Evolutionary conservation across 2,113 vertebrate genomes (phyloP), one percentile per base, ranked within the genome.

Genomic region (Esox niger): DNA sequence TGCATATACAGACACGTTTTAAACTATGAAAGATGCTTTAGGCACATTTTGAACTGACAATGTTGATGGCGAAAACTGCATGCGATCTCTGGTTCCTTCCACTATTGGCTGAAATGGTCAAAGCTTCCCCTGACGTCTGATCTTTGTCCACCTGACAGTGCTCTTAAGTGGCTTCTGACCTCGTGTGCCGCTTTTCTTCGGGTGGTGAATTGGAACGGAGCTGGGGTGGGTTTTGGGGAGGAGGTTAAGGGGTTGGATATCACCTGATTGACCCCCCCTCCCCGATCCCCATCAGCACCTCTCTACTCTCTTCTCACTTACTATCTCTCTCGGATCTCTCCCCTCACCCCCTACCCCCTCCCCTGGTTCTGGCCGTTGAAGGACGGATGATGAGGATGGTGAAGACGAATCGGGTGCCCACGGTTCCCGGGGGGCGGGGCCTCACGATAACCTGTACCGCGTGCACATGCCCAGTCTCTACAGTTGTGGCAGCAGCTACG

Each of bases 381-480:
- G 88, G 87, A 97, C 94, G 90, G 90, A 93, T 84, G 95, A 97
- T 60, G 97, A 98, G 77, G 95, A 98, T 2, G 94, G 92, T 60
- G 97, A 98, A 84, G 95, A 97, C 56, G 96, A 98, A 85, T 95
- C 94, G 73, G 83, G 93, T 0, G 93, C 93, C 58, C 89, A 85
- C 0, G 92, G 93, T 3, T 88, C 86, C 11, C 86, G 88, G 66
- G 95, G 91, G 0, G 91, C 92, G 66, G 95, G 91, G 0, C 92
- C 92, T 0, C 96, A 97, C 26, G 97, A 98, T 93, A 98, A 98
- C 90, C 94, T 99, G 80, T 99, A 99, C 92, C 94, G 96, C 49
- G 97, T 99, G 80, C 97, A 99, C 92, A 99, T 99, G 97, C 97
- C 97, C 77, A 99, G 97, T 74, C 87, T 99, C 75, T 99, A 99